A percentile compares a stretch with the other conserved stretches of the same genome.
Conservation (phyloP, 2,888 invertebrate species). For the Tenthredo notha region DNA sequence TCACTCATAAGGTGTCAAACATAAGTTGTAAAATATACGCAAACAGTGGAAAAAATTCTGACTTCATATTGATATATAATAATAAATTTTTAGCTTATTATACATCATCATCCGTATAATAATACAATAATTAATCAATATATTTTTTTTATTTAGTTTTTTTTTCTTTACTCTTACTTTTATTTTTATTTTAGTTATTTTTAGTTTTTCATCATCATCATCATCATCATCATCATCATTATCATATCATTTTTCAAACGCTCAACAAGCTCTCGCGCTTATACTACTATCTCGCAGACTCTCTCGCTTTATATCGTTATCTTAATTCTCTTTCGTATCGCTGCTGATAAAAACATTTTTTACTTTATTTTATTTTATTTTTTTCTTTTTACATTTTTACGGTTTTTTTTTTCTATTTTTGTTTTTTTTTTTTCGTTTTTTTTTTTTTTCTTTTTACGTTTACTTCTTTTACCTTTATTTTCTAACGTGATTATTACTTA, state of each 20-base stretch:
- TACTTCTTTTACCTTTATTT: conserved; percentile 61
- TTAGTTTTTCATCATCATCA: conserved; percentile 51
- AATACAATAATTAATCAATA: conserved; percentile 52
- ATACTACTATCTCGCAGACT: conserved; percentile 52
- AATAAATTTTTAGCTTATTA: conserved; percentile 77
- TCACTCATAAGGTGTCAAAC: conserved; percentile 69
- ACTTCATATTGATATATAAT: conserved; percentile 73
- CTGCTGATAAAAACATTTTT: conserved; percentile 77
- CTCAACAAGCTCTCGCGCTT: conserved; percentile 56
- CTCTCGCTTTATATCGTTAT: conserved; percentile 56
- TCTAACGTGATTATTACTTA: conserved; percentile 78
- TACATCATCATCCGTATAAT: conserved; percentile 69
- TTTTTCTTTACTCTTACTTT: conserved; percentile 48
- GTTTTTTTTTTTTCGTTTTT: conserved; percentile 56
- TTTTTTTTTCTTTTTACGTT: conserved; percentile 66
- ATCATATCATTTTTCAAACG: conserved; percentile 53
- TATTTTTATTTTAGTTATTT: conserved; percentile 50
- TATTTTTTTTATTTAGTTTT: conserved; percentile 31
- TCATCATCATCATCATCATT: background rate
- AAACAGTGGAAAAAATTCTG: conserved; percentile 74
- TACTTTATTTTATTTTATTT: conserved; percentile 62
- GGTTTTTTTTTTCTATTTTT: conserved; percentile 61
- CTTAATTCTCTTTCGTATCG: conserved; percentile 59
- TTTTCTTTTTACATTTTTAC: conserved; percentile 62
- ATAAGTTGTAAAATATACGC: conserved; percentile 71